Base-by-base conservation (phyloP, 2,797 vertebrate species). In the Chelon labrosus region DNA sequence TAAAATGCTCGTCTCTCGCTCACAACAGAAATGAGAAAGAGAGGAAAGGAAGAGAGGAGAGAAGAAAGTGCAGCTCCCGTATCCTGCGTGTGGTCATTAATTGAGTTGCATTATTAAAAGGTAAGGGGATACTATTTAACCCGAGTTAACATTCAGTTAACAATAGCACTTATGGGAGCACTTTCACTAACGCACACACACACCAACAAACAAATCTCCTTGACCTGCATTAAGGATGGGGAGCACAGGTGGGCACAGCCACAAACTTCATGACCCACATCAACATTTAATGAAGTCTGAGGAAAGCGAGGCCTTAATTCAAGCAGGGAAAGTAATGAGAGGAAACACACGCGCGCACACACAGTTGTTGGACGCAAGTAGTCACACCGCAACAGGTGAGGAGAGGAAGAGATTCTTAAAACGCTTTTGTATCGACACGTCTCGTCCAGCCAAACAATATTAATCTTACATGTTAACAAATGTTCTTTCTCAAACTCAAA, bases 271-370 rank as follows among this genome's bases (percentile, higher is more conserved):
- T 73, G 82, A 87, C 77, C 85, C 73, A 62, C 70, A 87, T 89
- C 42, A 88, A 88, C 75, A 82, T 90, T 88, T 90, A 80, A 89
- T 87, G 82, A 83, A 71, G 69, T 75, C 70, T 75, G 39, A 73
- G 65, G 73, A 84, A 85, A 63, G 72, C 0, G 3, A 79, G 44
- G 50, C 27, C 4, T 78, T 73, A 63, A 77, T 75, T 85, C 76
- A 75, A 61, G 61, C 42, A 55, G 35, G 38, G 49, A 52, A 70
- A 70, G 76, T 74, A 68, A 82, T 77, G 71, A 74, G 56, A 79
- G 19, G 66, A 66, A 44, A 35, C 42, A 77, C 56, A 63, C 38
- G 22, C 44, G 53, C 61, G 62, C 41, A 52, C 61, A 60, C 14
- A 5, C 20, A 42, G 41, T 38, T 47, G 31, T 17, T 38, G 10